These are phyloP conservation scores for Chymomyza fuscimana DNA, from an alignment of 2,888 invertebrate genomes.

Conservation along the genomic window DNA sequence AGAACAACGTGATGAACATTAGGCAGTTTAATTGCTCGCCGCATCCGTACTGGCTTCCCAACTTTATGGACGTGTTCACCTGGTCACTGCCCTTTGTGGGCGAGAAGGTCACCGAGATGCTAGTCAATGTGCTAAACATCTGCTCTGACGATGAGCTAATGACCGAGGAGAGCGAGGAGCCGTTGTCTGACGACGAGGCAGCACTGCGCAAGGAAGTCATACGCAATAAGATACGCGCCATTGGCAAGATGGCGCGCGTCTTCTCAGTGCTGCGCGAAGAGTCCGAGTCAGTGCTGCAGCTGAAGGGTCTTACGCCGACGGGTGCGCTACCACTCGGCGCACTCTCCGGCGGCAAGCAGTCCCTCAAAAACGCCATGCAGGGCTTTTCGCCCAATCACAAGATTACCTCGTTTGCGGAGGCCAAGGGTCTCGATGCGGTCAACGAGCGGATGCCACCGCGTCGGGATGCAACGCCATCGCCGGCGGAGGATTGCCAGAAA, in stretches of 20 bases:
- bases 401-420: slow-evolving; percentile 99
- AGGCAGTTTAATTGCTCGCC: slow-evolving; percentile 99
- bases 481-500: slow-evolving; percentile 79
- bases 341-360: slow-evolving; percentile 97
- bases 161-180: slow-evolving; percentile 94
- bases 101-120: slow-evolving; percentile 99
- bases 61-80: slow-evolving; percentile 99
- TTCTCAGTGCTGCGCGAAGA: slow-evolving; percentile 99
- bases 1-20: slow-evolving; percentile 99
- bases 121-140: slow-evolving; percentile 99
- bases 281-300: slow-evolving; percentile 98
- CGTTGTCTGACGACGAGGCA: slow-evolving; percentile 85
- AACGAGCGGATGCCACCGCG: slow-evolving; percentile 99
- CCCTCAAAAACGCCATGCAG: slow-evolving; percentile 96
- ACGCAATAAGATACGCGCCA: slow-evolving; percentile 99
- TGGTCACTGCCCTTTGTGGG: slow-evolving; percentile 99
- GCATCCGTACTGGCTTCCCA: slow-evolving; percentile 99
- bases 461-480: slow-evolving; percentile 89
- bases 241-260: slow-evolving; percentile 99
- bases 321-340: slow-evolving; percentile 98
- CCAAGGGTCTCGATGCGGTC: slow-evolving; percentile 98
- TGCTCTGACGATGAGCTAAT: slow-evolving; percentile 99
- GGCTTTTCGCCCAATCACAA: slow-evolving; percentile 98
- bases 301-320: slow-evolving; percentile 99
- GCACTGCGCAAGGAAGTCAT: slow-evolving; percentile 99